Evolutionary conservation across 2,797 vertebrate genomes (phyloP).

Genomic region (Salarias fasciatus): DNA sequence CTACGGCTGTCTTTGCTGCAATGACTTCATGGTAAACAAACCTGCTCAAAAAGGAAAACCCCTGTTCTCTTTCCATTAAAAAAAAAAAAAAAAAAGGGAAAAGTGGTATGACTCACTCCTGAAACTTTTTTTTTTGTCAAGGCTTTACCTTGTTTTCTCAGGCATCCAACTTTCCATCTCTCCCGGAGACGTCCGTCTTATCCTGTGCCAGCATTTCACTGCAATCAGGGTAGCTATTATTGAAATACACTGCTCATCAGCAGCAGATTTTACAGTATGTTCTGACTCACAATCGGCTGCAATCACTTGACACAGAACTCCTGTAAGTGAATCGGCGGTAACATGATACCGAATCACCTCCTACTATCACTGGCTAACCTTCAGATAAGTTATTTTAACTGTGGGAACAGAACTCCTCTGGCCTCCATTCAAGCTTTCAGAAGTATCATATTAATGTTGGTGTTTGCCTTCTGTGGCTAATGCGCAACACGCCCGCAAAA

Average conservation of each 20-base stretch:
- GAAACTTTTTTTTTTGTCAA: conserved; percentile 17
- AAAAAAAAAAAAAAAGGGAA: conserved; percentile 25
- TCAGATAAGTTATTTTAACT: conserved; percentile 39
- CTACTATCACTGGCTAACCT: conserved; percentile 18
- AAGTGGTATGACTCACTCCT: conserved; percentile 56
- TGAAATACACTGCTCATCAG: conserved; percentile 49
- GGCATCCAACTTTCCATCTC: conserved; percentile 54
- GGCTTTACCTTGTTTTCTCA: conserved; percentile 67
- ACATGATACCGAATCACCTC: conserved; percentile 50
- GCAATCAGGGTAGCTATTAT: conserved; percentile 60
- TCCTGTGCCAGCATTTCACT: conserved; percentile 58
- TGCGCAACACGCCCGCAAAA: conserved; percentile 16
- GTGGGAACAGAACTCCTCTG: conserved; percentile 28
- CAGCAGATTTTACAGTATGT: conserved; percentile 22
- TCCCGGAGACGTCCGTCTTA: conserved; percentile 55
- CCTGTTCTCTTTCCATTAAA: conserved; percentile 51
- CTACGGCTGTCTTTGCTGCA: conserved; percentile 61
- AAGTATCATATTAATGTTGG: conserved; percentile 28
- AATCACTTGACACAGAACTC: conserved; percentile 38
- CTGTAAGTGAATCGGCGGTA: conserved; percentile 50
- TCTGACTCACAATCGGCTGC: conserved; percentile 58
- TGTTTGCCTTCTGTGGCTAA: conserved; percentile 8
- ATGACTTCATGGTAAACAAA: conserved; percentile 77
- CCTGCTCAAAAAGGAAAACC: conserved; percentile 56
- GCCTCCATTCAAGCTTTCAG: conserved; percentile 24